Evolutionary conservation across 2,888 invertebrate genomes (phyloP), one percentile per base, ranked within the genome.

Genomic region (Rapana venosa): DNA sequence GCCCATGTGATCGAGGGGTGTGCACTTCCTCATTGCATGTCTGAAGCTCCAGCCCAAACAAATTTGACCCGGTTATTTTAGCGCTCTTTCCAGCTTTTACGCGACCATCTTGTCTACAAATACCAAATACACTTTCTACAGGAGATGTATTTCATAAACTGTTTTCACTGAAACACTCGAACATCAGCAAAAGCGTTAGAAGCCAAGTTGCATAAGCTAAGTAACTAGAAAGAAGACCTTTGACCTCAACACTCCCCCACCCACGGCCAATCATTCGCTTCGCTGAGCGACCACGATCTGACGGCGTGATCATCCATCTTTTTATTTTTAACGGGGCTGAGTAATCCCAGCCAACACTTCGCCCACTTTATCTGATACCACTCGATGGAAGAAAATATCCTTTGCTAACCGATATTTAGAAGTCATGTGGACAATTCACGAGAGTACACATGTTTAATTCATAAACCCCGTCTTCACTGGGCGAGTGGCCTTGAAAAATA

Each of bases 211-310:
- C 88, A 88, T 88, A 88, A 88, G 58, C 56, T 20, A 88, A 58
- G 77, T 56, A 20, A 47, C 66, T n/a, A 15, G 15, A 20, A 36
- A 20, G 32, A 22, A 74, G 35, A 89, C 89, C 89, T 89, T 85
- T 89, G 89, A 89, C 89, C 89, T 36, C 74, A 32, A 32, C 74
- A 56, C 89, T 47, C 89, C 84, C 84, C 35, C 88, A 83, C 85
- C 74, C 85, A 66, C 35, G 81, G 81, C 81, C 81, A 83, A 84
- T 83, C 85, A 74, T 58, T 58, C 70, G 35, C n/a, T 70, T 32
- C 35, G 81, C 11, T 47, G 5, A 26, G 81, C 81, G 81, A 47
- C 47, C 81, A 83, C 81, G 81, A 83, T 22, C 81, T 11, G 11
- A 47, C 81, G 47, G 32, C 88, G 88, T 88, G 88, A 88, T 88